These are phyloP conservation scores for Melanotaenia boesemani DNA, from an alignment of 2,797 vertebrate species.

Conservation along the genomic window DNA sequence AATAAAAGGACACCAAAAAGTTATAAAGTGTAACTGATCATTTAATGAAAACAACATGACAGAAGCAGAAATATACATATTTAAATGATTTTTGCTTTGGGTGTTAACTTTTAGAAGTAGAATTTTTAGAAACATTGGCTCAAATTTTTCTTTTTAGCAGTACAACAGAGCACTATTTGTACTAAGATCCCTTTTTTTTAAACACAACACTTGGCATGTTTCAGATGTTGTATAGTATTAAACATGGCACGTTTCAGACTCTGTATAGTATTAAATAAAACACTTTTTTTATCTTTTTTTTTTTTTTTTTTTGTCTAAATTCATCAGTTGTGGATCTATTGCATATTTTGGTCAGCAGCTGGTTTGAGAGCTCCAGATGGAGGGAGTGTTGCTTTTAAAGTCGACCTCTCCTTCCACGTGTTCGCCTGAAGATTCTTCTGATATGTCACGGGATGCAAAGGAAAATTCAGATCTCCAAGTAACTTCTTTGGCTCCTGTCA, in stretches of 20 bases:
- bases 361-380: constrained; percentile 63
- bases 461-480: constrained; percentile 32
- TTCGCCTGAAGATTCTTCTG: constrained; percentile 30
- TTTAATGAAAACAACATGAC: not conserved
- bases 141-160: not conserved
- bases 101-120: not conserved
- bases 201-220: not conserved
- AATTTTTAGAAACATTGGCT: not conserved
- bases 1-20: not conserved
- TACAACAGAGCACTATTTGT: not conserved
- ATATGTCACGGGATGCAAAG: not conserved
- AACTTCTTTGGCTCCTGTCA: constrained; percentile 8
- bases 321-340: not conserved
- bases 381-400: constrained; percentile 59
- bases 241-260: no score
- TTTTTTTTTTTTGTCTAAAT: not conserved
- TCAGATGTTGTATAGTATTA: not conserved
- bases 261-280: not conserved
- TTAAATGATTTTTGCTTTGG: not conserved
- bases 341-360: not conserved
- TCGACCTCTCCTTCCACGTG: constrained; percentile 33
- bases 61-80: not conserved
- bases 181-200: not conserved
- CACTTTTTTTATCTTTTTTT: not conserved
- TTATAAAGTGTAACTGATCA: not conserved